Evolutionary conservation across 2,888 invertebrate species (phyloP), one percentile per base, ranked within the genome.

Genomic region (Drosophila mercatorum): DNA sequence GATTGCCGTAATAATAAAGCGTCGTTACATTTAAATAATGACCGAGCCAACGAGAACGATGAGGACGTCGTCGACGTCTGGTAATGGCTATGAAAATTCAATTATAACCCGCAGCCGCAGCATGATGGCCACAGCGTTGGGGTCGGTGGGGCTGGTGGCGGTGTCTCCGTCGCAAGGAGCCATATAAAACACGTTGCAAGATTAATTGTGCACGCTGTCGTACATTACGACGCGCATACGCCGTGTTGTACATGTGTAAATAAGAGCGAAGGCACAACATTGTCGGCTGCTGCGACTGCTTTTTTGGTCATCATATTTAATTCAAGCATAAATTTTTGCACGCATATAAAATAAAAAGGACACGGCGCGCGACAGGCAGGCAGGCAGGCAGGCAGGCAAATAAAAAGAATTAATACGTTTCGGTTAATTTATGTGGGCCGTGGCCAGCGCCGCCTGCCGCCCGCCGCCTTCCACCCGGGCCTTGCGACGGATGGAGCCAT

Each of bases 241-340:
- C 83, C 83, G 66, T 72, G 89, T 88, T 68, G 82, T 89, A 88
- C 90, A 89, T 87, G 86, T 87, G 88, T 86, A 86, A 86, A 86
- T 90, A 89, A 75, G 79, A 52, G 65, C 71, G 14, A 38, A 22
- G 59, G 56, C 49, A 53, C 22, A 70, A 51, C 70, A 71, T 65
- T 73, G 64, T 68, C 57, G 63, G 40, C 69, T 65, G 62, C 68
- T 80, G 75, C 55, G 55, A 81, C 83, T 89, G 83, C 88, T 86
- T 89, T 90, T 87, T 85, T 77, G 86, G 83, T 85, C 90, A 85
- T 89, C 85, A 83, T 88, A 91, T 89, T 90, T 90, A 90, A 89
- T 89, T 89, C 82, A 88, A 74, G 83, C 86, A 86, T 83, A 89
- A 83, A 91, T 88, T 81, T 81, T 79, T 77, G 78, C 81, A 84